Conservation (phyloP, 2,888 invertebrate genomes). For the Liopterus haemorrhoidalis region DNA sequence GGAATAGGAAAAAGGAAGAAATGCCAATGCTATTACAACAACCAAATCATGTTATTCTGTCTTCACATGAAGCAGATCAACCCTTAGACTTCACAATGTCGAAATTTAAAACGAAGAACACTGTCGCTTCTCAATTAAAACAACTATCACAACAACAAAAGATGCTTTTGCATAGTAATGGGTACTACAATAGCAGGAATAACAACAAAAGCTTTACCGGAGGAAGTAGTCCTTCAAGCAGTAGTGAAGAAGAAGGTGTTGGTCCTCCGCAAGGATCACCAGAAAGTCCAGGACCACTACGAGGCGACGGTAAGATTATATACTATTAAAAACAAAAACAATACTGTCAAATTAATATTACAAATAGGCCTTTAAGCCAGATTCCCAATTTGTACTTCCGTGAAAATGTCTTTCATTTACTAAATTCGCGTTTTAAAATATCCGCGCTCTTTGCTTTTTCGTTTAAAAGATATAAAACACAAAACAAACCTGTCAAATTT, state of each 20-base stretch:
- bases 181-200: slow-evolving; percentile 41
- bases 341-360: too few species aligned
- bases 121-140: slow-evolving; percentile 42
- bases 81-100: slow-evolving; percentile 71
- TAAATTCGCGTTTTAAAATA: too few species aligned
- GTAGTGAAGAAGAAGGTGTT: slow-evolving; percentile 47
- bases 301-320: slow-evolving; percentile 44
- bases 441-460: too few species aligned
- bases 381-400: too few species aligned
- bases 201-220: slow-evolving; percentile 41
- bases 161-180: slow-evolving; percentile 40
- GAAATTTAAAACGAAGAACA: slow-evolving; percentile 47
- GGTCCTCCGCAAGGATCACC: slow-evolving; percentile 43
- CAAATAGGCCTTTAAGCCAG: too few species aligned
- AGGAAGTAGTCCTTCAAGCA: slow-evolving; percentile 44
- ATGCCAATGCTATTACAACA: slow-evolving; percentile 61
- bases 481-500: too few species aligned
- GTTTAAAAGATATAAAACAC: too few species aligned
- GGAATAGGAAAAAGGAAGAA: slow-evolving; percentile 41
- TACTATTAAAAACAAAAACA: too few species aligned
- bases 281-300: slow-evolving; percentile 42
- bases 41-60: slow-evolving; percentile 45
- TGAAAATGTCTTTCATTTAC: too few species aligned
- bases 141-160: slow-evolving; percentile 42
- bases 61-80: slow-evolving; percentile 48